Evolutionary conservation across 2,888 invertebrate species (phyloP).

Genomic region (Eulithis testata): DNA sequence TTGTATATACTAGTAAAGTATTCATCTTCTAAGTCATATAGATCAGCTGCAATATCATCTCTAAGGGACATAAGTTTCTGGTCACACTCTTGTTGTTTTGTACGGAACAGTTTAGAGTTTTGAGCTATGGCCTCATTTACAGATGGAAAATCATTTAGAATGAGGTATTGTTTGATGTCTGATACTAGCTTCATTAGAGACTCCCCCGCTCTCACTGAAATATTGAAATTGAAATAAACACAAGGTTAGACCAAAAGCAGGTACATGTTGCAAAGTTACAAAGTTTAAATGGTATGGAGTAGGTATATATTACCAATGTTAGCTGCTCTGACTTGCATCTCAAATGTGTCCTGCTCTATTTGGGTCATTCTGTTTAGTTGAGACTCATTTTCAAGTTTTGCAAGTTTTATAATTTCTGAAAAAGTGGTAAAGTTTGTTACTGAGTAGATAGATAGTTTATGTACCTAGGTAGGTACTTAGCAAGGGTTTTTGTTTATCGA

Average conservation of each 20-base stretch:
- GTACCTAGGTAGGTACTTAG: too few relatives aligned
- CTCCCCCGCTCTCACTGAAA: slow-evolving; percentile 96
- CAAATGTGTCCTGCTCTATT: slow-evolving; percentile 97
- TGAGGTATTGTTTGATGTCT: slow-evolving; percentile 98
- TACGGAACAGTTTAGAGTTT: slow-evolving; percentile 94
- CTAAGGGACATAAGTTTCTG: slow-evolving; percentile 95
- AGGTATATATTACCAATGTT: slow-evolving; percentile 88
- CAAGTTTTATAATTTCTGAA: slow-evolving; percentile 94
- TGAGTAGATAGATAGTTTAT: too few relatives aligned
- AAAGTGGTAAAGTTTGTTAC: slow-evolving; percentile 37
- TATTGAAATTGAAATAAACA: too few relatives aligned
- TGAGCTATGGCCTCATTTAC: slow-evolving; percentile 98
- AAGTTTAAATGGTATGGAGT: too few relatives aligned
- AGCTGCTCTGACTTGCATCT: slow-evolving; percentile 98
- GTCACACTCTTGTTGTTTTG: slow-evolving; percentile 96
- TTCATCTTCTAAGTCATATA: slow-evolving; percentile 96
- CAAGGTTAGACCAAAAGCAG: neutral
- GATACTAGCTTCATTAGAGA: slow-evolving; percentile 98
- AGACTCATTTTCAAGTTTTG: slow-evolving; percentile 95
- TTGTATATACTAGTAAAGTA: slow-evolving; percentile 95
- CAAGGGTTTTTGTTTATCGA: too few relatives aligned
- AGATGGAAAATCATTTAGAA: slow-evolving; percentile 98
- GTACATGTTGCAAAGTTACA: neutral
- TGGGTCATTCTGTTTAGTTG: slow-evolving; percentile 96
- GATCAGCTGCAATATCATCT: slow-evolving; percentile 97